phyloP scores from a whole-genome alignment of 1,140 invertebrate genomes.

The Drosophila leontia region DNA sequence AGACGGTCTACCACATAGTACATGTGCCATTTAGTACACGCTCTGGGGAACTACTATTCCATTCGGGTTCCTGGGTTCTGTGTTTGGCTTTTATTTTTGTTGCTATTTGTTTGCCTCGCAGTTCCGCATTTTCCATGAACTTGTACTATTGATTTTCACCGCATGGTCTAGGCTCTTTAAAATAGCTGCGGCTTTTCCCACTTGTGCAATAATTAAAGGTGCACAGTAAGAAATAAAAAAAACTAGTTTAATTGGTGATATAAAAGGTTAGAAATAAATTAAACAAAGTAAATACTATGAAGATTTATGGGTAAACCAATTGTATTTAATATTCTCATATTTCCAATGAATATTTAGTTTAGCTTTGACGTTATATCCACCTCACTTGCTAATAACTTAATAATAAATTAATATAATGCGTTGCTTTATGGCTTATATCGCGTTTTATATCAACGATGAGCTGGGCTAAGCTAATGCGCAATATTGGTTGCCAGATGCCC shows the following conservation, averaged over 20 bases:
- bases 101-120: constrained; percentile 27
- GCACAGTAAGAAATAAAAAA: constrained; percentile 9
- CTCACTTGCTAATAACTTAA: constrained; percentile 11
- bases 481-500: constrained; percentile 19
- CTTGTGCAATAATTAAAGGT: constrained; percentile 50
- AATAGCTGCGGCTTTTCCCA: constrained; percentile 47
- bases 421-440: not conserved
- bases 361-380: not conserved
- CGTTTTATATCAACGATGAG: not conserved
- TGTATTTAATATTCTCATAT: not conserved
- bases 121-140: constrained; percentile 74
- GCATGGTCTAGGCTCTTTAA: constrained; percentile 28
- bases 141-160: constrained; percentile 78
- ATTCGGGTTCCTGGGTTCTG: constrained; percentile 14
- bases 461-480: constrained; percentile 18
- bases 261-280: too few relatives aligned
- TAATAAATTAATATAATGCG: constrained; percentile 12
- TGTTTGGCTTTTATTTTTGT: constrained; percentile 26
- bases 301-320: not conserved
- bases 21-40: constrained; percentile 49
- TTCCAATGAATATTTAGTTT: not conserved
- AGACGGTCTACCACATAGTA: constrained; percentile 1
- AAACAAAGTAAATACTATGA: not conserved
- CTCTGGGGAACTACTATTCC: constrained; percentile 30
- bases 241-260: not conserved